phyloP scores from a whole-genome alignment of 2,113 vertebrate genomes.

The Channa maculata region DNA sequence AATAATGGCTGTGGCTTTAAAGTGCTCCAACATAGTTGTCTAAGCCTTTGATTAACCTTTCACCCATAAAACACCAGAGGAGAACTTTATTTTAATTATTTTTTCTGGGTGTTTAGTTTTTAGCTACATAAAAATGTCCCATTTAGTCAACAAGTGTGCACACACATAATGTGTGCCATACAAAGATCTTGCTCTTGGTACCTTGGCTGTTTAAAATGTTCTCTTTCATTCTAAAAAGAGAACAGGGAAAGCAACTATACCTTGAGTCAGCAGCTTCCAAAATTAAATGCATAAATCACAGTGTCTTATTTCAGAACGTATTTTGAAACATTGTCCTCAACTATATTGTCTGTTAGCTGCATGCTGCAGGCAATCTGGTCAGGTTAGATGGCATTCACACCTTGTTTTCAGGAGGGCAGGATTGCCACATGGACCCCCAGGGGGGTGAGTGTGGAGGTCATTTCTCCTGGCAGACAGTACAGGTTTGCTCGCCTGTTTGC shows the following conservation, averaged over 20 bases:
- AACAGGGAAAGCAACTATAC: not conserved
- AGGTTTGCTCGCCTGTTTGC: constrained; percentile 62
- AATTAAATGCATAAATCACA: constrained; percentile 24
- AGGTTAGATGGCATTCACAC: constrained; percentile 45
- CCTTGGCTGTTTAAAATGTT: not conserved
- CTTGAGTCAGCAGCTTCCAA: not conserved
- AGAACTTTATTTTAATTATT: constrained; percentile 7
- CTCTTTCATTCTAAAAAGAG: not conserved
- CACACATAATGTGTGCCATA: not conserved
- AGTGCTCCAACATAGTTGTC: constrained; percentile 43
- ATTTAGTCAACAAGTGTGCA: constrained; percentile 9
- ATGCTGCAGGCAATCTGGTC: constrained; percentile 35
- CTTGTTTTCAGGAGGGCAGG: constrained; percentile 27
- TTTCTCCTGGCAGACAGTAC: constrained; percentile 63
- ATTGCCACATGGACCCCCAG: constrained; percentile 40
- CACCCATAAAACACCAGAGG: constrained; percentile 5
- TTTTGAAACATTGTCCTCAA: constrained; percentile 35
- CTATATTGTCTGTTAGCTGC: constrained; percentile 25
- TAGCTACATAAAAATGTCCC: constrained; percentile 16
- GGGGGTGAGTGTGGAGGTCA: constrained; percentile 54
- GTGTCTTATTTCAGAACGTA: constrained; percentile 27
- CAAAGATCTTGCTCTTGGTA: constrained; percentile 1
- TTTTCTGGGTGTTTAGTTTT: constrained; percentile 3
- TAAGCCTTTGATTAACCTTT: constrained; percentile 63
- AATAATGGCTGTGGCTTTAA: constrained; percentile 56